A percentile compares a stretch with the other conserved stretches of the same genome.
Conservation (phyloP, 2,797 vertebrate species). For the Hoplostethus atlanticus region DNA sequence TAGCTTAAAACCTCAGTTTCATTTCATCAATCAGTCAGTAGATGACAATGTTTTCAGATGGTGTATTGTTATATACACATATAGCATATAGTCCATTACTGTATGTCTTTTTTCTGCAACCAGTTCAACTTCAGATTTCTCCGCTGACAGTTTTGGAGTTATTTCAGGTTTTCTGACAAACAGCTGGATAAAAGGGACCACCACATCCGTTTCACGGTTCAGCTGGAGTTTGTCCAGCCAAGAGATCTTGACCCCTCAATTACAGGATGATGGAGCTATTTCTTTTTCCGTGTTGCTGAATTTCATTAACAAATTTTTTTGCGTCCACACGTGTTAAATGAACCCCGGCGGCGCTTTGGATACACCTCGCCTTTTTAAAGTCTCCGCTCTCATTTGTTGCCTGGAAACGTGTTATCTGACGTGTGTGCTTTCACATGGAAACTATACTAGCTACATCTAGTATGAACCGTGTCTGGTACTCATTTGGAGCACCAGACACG, state of each 20-base stretch:
- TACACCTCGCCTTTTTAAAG: not conserved
- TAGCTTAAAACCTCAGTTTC: slow-evolving; percentile 20
- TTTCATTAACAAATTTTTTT: slow-evolving; percentile 77
- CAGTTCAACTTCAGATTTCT: slow-evolving; percentile 64
- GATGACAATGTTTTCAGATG: slow-evolving; percentile 21
- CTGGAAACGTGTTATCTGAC: too few species aligned
- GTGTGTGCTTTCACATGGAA: too few species aligned
- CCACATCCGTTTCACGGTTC: slow-evolving; percentile 63
- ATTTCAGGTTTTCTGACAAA: slow-evolving; percentile 77
- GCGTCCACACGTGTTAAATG: slow-evolving; percentile 58
- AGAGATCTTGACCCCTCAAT: slow-evolving; percentile 81
- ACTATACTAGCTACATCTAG: too few species aligned
- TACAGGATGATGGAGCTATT: slow-evolving; percentile 77
- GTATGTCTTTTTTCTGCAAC: slow-evolving; percentile 37
- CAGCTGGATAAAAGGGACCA: slow-evolving; percentile 74
- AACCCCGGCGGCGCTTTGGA: slow-evolving; percentile 33
- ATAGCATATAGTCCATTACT: slow-evolving; percentile 12
- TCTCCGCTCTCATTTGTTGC: not conserved
- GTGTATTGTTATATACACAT: not conserved
- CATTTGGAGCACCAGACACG: too few species aligned
- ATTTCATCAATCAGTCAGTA: slow-evolving; percentile 12
- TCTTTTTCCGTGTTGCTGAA: slow-evolving; percentile 82
- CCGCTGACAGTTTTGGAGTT: slow-evolving; percentile 72
- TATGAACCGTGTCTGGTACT: too few species aligned
- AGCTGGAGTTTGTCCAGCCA: slow-evolving; percentile 78